Conservation (phyloP, 2,113 vertebrate genomes). For the Symphodus melops region DNA sequence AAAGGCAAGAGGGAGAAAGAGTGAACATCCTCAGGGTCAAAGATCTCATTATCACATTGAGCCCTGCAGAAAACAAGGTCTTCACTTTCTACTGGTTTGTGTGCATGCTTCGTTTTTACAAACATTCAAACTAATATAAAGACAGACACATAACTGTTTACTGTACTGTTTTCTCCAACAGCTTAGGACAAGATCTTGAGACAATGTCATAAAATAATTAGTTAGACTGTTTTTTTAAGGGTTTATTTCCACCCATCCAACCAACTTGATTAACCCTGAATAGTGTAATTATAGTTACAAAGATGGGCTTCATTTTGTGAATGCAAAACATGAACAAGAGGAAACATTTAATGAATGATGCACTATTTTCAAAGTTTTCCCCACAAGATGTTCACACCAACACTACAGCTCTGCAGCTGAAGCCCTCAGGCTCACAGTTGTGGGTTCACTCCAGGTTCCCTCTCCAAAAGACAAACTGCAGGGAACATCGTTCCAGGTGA, state of each 20-base stretch:
- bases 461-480: background rate
- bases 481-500: background rate
- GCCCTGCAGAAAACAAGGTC: constrained; percentile 25
- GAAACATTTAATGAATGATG: too few species aligned
- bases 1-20: background rate
- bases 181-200: background rate
- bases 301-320: background rate
- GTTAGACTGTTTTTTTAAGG: background rate
- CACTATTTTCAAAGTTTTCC: too few species aligned
- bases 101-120: background rate
- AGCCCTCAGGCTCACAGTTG: background rate
- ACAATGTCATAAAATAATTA: background rate
- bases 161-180: background rate
- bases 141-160: background rate
- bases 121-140: background rate
- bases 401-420: constrained; percentile 10
- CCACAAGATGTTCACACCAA: background rate
- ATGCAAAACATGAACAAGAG: too few species aligned
- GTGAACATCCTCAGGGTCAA: constrained; percentile 54
- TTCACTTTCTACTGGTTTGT: constrained; percentile 10
- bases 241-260: background rate
- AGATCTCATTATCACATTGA: constrained; percentile 59
- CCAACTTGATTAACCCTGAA: too few species aligned
- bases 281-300: background rate
- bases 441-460: background rate